Evolutionary conservation across 2,888 invertebrate species (phyloP).

Genomic region (Leptinotarsa haldemani): DNA sequence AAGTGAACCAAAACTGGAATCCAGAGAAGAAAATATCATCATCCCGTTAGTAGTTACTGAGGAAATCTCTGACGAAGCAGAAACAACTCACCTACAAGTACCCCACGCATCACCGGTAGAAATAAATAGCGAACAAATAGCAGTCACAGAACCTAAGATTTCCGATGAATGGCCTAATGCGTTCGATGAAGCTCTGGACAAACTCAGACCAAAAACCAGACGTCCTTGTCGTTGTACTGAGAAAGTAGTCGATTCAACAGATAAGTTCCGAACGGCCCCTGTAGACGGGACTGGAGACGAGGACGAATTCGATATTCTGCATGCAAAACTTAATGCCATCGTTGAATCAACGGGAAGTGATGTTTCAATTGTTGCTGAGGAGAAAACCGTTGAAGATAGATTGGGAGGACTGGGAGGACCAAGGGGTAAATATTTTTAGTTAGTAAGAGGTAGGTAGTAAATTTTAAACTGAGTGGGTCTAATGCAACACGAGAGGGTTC

Average conservation of each 20-base stretch:
- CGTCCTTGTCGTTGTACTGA: conserved; percentile 9
- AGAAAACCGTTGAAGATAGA: not conserved
- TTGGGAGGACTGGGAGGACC: not conserved
- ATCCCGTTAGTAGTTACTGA: not conserved
- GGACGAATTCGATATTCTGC: conserved; percentile 44
- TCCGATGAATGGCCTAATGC: not conserved
- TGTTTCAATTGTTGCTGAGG: conserved; percentile 16
- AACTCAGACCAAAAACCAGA: conserved; percentile 22
- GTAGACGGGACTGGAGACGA: conserved; percentile 27
- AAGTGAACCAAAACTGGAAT: not conserved
- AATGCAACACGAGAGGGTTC: too few species aligned
- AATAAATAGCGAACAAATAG: not conserved
- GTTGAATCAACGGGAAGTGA: conserved; percentile 49
- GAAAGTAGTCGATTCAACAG: not conserved
- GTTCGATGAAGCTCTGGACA: not conserved
- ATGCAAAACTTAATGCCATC: conserved; percentile 51
- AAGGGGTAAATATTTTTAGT: not conserved
- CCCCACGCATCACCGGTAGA: not conserved
- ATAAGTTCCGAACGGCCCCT: conserved; percentile 33
- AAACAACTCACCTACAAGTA: not conserved
- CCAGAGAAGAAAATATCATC: not conserved
- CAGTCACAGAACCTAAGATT: not conserved
- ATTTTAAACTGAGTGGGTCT: too few species aligned
- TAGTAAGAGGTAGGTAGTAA: too few species aligned
- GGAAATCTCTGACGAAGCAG: not conserved